phyloP scores from a whole-genome alignment of 1,140 invertebrate genomes.

The Drosophila murphyi region DNA sequence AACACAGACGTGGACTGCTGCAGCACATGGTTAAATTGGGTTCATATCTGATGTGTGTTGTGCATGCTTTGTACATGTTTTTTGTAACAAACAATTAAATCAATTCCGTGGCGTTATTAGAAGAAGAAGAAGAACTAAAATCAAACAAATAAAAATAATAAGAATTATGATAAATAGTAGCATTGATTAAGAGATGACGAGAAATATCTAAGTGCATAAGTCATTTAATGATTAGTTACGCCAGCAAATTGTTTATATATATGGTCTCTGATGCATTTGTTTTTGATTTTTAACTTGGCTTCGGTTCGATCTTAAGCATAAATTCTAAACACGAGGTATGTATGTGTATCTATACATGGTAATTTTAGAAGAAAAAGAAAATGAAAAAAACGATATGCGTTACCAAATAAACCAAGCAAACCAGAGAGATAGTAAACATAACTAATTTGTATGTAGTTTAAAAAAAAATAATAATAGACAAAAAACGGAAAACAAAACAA shows the following conservation, averaged over 20 bases:
- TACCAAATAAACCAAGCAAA: conserved; percentile 48
- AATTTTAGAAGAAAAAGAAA: conserved; percentile 59
- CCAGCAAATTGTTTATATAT: conserved; percentile 40
- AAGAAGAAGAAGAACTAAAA: conserved; percentile 2
- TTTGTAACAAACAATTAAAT: conserved; percentile 36
- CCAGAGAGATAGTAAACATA: conserved; percentile 61
- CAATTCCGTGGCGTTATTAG: conserved; percentile 18
- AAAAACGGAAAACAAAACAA: conserved; percentile 67
- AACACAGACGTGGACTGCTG: conserved; percentile 38
- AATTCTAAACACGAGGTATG: conserved; percentile 70
- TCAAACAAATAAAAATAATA: conserved; percentile 8
- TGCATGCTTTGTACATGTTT: conserved; percentile 60
- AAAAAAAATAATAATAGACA: conserved; percentile 63
- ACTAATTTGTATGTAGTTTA: conserved; percentile 78
- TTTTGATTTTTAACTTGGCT: conserved; percentile 50
- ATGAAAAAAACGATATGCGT: too few relatives aligned
- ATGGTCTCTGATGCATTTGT: conserved; percentile 29
- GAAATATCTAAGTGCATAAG: conserved; percentile 36
- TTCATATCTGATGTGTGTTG: conserved; percentile 33
- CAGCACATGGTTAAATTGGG: conserved; percentile 31
- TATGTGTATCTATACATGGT: conserved; percentile 66
- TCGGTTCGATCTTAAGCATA: conserved; percentile 62
- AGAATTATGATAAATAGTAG: conserved; percentile 16
- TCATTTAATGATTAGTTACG: conserved; percentile 47
- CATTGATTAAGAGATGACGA: conserved; percentile 34